phyloP scores from a whole-genome alignment of 2,888 invertebrate species.

The Gari tellinella region DNA sequence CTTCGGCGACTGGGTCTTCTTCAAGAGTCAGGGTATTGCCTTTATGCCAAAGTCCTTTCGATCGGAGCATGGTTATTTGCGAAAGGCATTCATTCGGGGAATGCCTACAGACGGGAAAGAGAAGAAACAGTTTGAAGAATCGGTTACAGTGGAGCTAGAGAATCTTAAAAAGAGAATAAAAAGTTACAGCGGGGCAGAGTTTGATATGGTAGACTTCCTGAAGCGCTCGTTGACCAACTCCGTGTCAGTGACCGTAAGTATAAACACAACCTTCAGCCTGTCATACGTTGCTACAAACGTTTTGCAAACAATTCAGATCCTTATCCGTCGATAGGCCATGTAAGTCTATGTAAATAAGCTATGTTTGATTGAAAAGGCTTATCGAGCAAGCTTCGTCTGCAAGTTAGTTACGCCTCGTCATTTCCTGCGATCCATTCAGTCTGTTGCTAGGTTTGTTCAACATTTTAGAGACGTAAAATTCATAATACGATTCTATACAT shows the following conservation, averaged over 20 bases:
- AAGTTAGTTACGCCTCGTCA: too few relatives aligned
- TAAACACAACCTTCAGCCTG: too few relatives aligned
- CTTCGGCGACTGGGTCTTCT: conserved; percentile 8
- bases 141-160: conserved; percentile 1
- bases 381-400: too few relatives aligned
- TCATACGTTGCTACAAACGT: too few relatives aligned
- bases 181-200: conserved; percentile 4
- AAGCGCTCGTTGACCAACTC: conserved; percentile 5
- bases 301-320: too few relatives aligned
- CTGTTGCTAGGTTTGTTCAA: too few relatives aligned
- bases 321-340: too few relatives aligned
- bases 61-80: conserved; percentile 2
- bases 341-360: too few relatives aligned
- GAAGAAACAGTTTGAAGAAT: conserved; percentile 10
- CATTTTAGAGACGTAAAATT: too few relatives aligned
- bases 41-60: not conserved
- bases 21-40: not conserved
- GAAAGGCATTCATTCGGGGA: conserved; percentile 16
- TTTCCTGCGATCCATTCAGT: too few relatives aligned
- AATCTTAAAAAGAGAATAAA: conserved; percentile 6
- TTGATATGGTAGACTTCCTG: conserved; percentile 3
- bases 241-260: conserved; percentile 6
- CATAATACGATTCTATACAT: too few relatives aligned
- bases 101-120: conserved; percentile 25
- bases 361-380: too few relatives aligned